Percentiles rank a stretch among this genome's conserved stretches.
phyloP scores from a whole-genome alignment of 2,113 vertebrate genomes.

The Casuarius casuarius region DNA sequence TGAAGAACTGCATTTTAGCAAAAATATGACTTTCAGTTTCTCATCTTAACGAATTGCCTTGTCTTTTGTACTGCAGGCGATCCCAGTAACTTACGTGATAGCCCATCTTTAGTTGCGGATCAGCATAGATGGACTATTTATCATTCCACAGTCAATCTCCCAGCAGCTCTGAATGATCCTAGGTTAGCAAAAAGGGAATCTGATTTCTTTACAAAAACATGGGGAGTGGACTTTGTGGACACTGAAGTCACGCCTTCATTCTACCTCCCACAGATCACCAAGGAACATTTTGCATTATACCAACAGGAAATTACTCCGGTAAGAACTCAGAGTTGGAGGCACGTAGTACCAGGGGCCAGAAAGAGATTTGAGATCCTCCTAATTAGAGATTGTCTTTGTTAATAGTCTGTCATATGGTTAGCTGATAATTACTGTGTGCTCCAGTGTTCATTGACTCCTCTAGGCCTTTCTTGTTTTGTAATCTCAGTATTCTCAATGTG shows the following conservation, averaged over 20 bases:
- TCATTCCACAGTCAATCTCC: conserved; percentile 99
- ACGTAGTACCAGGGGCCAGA: background rate
- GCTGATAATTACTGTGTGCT: background rate
- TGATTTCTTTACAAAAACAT: conserved; percentile 99
- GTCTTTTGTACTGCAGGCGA: conserved; percentile 77
- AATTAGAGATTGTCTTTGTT: background rate
- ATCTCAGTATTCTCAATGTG: background rate
- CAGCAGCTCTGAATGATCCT: conserved; percentile 96
- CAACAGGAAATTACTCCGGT: conserved; percentile 92
- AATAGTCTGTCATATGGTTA: background rate
- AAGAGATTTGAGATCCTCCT: background rate
- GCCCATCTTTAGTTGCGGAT: conserved; percentile 92
- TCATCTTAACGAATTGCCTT: conserved; percentile 10
- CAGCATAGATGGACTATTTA: conserved; percentile 96
- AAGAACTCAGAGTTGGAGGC: background rate
- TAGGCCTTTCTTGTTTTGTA: background rate
- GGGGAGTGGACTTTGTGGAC: conserved; percentile 97
- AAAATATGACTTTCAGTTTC: background rate
- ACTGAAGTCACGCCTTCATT: conserved; percentile 92
- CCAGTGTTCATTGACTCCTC: background rate
- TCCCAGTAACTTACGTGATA: conserved; percentile 83
- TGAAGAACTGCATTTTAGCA: background rate
- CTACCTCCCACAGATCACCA: conserved; percentile 94
- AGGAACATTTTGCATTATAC: conserved; percentile 91
- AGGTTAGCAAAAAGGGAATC: conserved; percentile 96